phyloP scores from a whole-genome alignment of 2,888 invertebrate species.

The Druceiella hillmani region DNA sequence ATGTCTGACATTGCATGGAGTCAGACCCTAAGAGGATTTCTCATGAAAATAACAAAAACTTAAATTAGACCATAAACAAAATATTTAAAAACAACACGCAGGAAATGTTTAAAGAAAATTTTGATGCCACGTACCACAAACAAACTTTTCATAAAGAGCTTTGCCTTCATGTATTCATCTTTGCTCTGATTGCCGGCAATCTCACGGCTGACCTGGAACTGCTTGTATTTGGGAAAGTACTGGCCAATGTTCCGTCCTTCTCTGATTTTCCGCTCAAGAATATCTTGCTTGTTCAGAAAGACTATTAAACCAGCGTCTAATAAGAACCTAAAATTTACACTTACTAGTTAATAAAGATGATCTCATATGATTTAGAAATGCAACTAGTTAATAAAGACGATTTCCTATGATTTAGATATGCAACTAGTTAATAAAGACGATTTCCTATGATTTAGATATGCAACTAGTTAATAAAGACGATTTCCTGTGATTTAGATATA shows the following conservation, averaged over 20 bases:
- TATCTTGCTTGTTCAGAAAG: conserved; percentile 79
- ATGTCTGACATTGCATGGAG: too few species aligned
- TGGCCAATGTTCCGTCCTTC: conserved; percentile 57
- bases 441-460: too few species aligned
- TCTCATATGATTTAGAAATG: too few species aligned
- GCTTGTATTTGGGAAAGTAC: conserved; percentile 61
- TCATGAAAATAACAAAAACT: too few species aligned
- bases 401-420: too few species aligned
- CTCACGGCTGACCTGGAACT: conserved; percentile 44
- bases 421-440: too few species aligned
- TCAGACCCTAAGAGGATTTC: too few species aligned
- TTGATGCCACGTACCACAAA: conserved; percentile 49
- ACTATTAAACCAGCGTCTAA: conserved; percentile 71
- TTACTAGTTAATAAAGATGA: too few species aligned
- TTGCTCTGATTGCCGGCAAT: conserved; percentile 39
- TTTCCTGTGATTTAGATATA: too few species aligned
- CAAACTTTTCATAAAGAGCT: conserved; percentile 61
- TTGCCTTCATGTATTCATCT: conserved; percentile 61
- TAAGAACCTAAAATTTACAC: conserved; percentile 65
- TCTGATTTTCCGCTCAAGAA: conserved; percentile 65
- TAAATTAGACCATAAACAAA: too few species aligned
- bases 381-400: too few species aligned
- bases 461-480: too few species aligned
- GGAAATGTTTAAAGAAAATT: neutral
- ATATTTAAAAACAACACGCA: neutral